Percentiles rank a stretch among this genome's conserved stretches.
These are phyloP conservation scores for Muscidifurax raptorellus DNA, from an alignment of 1,140 invertebrate species.

Conservation along the genomic window DNA sequence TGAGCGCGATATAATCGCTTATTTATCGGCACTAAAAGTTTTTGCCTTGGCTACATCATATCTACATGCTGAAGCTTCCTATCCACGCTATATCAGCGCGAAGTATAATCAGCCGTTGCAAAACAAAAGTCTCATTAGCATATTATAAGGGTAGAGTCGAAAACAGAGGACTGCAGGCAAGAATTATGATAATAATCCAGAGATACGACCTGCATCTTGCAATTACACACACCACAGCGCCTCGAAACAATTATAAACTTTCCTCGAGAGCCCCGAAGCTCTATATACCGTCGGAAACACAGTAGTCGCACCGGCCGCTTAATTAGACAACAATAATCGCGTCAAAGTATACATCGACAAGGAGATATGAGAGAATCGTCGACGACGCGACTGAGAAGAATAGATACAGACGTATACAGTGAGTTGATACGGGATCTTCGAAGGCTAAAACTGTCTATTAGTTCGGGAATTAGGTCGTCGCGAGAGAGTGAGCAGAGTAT, in stretches of 20 bases:
- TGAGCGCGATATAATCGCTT: not conserved
- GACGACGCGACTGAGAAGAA: not conserved
- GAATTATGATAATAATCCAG: not conserved
- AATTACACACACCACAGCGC: not conserved
- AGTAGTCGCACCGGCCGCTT: not conserved
- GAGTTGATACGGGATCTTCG: not conserved
- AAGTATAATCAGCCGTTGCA: too few relatives aligned
- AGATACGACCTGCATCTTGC: not conserved
- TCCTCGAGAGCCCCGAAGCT: too few relatives aligned
- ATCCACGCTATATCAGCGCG: not conserved
- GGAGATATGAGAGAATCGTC: not conserved
- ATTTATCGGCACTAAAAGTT: not conserved
- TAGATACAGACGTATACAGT: not conserved
- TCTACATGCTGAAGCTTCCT: too few relatives aligned
- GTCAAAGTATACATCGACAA: not conserved
- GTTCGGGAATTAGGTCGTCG: not conserved
- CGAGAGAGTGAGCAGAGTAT: not conserved
- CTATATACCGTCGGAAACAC: too few relatives aligned
- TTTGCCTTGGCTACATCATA: too few relatives aligned
- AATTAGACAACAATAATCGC: conserved; percentile 8
- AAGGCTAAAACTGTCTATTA: not conserved
- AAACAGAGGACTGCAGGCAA: not conserved
- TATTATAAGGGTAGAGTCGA: too few relatives aligned
- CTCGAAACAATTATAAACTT: not conserved
- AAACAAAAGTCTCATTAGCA: too few relatives aligned